Conservation (phyloP, 2,797 vertebrate species). For the Prionace glauca region DNA sequence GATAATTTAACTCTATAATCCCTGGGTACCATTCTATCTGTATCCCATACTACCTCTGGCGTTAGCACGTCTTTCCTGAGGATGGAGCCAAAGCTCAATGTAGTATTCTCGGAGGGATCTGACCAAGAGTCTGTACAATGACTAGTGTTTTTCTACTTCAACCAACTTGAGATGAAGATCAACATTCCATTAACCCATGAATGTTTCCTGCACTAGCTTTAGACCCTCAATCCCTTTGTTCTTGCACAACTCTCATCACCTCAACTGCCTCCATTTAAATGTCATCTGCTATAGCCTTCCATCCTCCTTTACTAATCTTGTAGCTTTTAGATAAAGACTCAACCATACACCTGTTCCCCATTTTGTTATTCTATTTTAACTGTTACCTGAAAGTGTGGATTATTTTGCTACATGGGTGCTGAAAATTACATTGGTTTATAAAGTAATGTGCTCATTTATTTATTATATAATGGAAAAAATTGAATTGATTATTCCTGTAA, state of each 20-base stretch:
- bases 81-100: neutral
- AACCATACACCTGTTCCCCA: neutral
- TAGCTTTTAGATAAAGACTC: neutral
- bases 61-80: neutral
- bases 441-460: constrained; percentile 30
- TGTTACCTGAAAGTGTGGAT: constrained; percentile 6
- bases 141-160: neutral
- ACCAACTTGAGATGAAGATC: neutral
- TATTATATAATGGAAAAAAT: constrained; percentile 18
- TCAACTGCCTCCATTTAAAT: neutral
- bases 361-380: neutral
- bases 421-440: constrained; percentile 29
- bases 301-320: neutral
- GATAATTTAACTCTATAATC: neutral
- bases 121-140: neutral
- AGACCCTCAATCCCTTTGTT: neutral
- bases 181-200: neutral
- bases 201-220: neutral
- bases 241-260: neutral
- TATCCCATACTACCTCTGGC: neutral
- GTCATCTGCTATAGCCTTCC: neutral
- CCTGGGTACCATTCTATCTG: neutral
- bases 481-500: neutral
- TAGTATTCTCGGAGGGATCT: neutral
- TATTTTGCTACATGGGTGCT: constrained; percentile 21